Evolutionary conservation across 2,888 invertebrate species (phyloP).

Genomic region (Sympetrum striolatum): DNA sequence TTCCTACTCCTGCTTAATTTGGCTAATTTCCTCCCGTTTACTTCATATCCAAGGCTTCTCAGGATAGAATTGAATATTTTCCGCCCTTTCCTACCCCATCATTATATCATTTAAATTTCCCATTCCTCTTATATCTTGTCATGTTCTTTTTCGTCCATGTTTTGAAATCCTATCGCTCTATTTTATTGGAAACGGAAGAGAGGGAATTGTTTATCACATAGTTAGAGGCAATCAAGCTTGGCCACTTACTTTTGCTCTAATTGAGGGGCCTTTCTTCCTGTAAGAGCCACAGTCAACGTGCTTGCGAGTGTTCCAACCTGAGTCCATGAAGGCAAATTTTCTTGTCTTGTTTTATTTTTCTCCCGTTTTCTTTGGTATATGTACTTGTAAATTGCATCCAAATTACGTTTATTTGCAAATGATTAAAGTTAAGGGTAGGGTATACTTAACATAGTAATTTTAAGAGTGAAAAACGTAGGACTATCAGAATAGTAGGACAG

Average conservation of each 20-base stretch:
- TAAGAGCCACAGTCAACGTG: background rate
- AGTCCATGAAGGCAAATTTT: too few species aligned
- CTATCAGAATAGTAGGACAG: too few species aligned
- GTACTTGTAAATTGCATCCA: background rate
- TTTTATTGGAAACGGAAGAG: background rate
- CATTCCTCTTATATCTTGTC: background rate
- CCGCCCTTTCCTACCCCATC: background rate
- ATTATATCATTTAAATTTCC: background rate
- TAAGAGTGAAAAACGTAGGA: too few species aligned
- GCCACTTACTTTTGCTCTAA: background rate
- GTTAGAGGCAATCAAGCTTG: background rate
- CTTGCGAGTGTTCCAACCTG: too few species aligned
- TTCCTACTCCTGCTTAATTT: background rate
- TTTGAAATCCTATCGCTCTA: background rate
- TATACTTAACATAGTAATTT: too few species aligned
- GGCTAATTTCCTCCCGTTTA: background rate
- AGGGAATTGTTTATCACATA: background rate
- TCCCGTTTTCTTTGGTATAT: background rate
- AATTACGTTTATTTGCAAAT: too few species aligned
- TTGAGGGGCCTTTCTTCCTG: background rate
- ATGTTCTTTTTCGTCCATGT: background rate
- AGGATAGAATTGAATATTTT: constrained; percentile 3
- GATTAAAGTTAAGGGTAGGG: too few species aligned
- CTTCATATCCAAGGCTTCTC: background rate
- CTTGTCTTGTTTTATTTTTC: background rate